These are phyloP conservation scores for Ophion slaviceki DNA, from an alignment of 2,888 invertebrate species.

Conservation along the genomic window DNA sequence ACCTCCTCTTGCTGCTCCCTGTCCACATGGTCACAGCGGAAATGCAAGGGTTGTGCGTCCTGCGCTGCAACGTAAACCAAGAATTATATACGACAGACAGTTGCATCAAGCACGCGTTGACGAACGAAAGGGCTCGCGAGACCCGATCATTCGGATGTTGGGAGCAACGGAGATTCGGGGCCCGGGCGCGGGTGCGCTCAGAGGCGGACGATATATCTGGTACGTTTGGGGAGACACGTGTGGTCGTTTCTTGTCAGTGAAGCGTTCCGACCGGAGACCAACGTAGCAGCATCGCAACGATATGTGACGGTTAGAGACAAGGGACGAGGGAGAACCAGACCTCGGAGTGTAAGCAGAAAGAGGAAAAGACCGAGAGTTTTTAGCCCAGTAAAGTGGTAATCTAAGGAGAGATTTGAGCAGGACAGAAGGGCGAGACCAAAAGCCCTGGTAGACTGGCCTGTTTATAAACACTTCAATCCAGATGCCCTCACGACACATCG, in stretches of 20 bases:
- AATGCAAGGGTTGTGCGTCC: conserved; percentile 73
- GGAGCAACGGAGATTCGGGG: neutral
- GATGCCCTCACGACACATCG: conserved; percentile 49
- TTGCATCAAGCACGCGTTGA: neutral
- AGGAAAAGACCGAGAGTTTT: neutral
- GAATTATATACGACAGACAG: conserved; percentile 6
- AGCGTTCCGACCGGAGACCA: conserved; percentile 43
- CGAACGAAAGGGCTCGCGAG: neutral
- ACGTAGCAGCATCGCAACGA: conserved; percentile 2
- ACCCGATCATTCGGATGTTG: neutral
- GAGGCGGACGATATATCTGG: neutral
- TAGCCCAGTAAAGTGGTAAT: conserved; percentile 10
- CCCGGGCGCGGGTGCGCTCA: neutral
- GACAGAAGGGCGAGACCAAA: conserved; percentile 19
- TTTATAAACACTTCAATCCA: conserved; percentile 62
- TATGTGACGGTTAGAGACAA: conserved; percentile 3
- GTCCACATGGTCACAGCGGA: conserved; percentile 14
- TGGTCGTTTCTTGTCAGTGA: conserved; percentile 48
- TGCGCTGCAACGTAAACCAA: conserved; percentile 17
- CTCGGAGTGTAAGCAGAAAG: neutral
- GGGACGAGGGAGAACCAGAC: conserved; percentile 11
- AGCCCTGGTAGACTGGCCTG: conserved; percentile 55
- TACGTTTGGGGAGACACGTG: conserved; percentile 37
- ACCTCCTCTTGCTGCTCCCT: conserved; percentile 9
- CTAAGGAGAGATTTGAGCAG: conserved; percentile 33